Evolutionary conservation across 1,140 invertebrate genomes (phyloP), one percentile per base, ranked within the genome.

Genomic region (Bombus confusus): DNA sequence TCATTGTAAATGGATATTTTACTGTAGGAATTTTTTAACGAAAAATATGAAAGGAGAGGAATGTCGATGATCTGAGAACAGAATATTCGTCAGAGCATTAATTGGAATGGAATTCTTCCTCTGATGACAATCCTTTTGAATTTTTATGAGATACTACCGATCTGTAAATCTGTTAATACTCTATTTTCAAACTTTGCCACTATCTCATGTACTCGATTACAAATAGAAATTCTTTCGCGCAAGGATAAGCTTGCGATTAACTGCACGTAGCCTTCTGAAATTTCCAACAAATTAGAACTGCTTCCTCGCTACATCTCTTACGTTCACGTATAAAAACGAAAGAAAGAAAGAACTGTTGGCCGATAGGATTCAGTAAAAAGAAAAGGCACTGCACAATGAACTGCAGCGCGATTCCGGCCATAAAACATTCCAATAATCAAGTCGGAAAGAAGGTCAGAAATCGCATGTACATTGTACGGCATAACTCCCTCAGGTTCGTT

Each of bases 11-110:
- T 52, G 6, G 47, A 52, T 52, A 52, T 52, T 52, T 52, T 52
- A 8, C 18, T 52, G 18, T 52, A 52, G 47, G 47, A 52, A 22
- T 52, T 52, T 52, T 52, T 52, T n/a, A n/a, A n/a, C n/a, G n/a
- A 5, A 8, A 22, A 2, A 52, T 52, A 22, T 8, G 6, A 0
- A 52, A 22, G 1, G 1, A 22, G 18, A 0, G 0, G 47, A 52
- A 52, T 8, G 47, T 22, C 22, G 8, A 22, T 22, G 18, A 52
- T 22, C 18, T 2, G 1, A 52, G 47, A 52, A 22, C 47, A 52
- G 18, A 8, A 22, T 52, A 52, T 52, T 52, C 18, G 18, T 52
- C 47, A 22, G 18, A 22, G 18, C 1, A 52, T 52, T 22, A 22
- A 52, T 52, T 52, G 22, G 1, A 52, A 52, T 52, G 18, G 8